Conservation (phyloP, 2,888 invertebrate genomes). For the Ectemnius continuus region DNA sequence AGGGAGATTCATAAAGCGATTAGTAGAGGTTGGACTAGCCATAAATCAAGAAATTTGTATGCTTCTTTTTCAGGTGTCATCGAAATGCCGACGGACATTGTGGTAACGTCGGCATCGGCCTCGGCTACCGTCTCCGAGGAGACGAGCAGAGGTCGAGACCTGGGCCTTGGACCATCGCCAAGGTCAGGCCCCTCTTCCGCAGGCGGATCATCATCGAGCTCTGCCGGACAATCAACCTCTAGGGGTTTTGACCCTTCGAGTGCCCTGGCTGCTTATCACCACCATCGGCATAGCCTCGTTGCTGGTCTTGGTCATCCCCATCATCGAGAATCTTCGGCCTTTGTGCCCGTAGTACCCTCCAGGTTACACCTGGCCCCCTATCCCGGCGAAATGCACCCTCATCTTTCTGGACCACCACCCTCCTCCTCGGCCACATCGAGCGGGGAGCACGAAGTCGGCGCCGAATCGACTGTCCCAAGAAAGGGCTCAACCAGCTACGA, state of each 20-base stretch:
- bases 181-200: constrained; percentile 62
- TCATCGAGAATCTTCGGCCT: constrained; percentile 90
- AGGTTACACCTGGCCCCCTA: constrained; percentile 87
- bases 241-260: constrained; percentile 82
- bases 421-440: constrained; percentile 65
- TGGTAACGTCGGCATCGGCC: constrained; percentile 72
- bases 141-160: constrained; percentile 66
- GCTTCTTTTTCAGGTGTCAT: constrained; percentile 54
- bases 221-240: constrained; percentile 78
- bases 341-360: constrained; percentile 92
- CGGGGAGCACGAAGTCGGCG: constrained; percentile 68
- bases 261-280: constrained; percentile 83
- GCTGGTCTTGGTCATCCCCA: constrained; percentile 77
- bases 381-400: constrained; percentile 85
- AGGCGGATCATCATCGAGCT: constrained; percentile 63
- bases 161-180: constrained; percentile 64
- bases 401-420: constrained; percentile 76
- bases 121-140: constrained; percentile 69
- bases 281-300: constrained; percentile 79
- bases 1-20: too few relatives aligned
- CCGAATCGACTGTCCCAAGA: constrained; percentile 67
- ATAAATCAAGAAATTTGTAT: too few relatives aligned
- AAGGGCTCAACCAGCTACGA: constrained; percentile 83
- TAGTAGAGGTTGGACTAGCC: too few relatives aligned
- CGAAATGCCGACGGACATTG: constrained; percentile 75